Percentiles rank a stretch among this genome's conserved stretches.
Conservation (phyloP, 2,113 vertebrate genomes). For the Tympanuchus pallidicinctus region DNA sequence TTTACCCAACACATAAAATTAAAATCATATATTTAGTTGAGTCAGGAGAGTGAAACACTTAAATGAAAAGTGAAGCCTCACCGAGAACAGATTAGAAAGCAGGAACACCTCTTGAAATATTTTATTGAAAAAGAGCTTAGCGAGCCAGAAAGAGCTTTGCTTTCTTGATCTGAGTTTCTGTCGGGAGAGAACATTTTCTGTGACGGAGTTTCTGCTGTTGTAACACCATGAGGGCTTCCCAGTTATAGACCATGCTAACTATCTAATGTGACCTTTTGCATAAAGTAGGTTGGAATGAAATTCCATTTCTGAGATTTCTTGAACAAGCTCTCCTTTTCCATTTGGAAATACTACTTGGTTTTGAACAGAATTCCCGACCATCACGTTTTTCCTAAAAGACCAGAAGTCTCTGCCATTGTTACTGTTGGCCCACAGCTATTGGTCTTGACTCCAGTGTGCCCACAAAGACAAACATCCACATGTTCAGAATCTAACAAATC, state of each 20-base stretch:
- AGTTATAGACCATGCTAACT: background rate
- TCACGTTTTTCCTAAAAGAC: background rate
- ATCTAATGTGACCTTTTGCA: background rate
- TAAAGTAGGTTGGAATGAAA: background rate
- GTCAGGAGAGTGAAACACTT: background rate
- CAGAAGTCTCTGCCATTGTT: background rate
- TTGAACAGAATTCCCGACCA: fast-evolving
- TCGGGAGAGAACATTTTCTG: background rate
- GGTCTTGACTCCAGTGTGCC: fast-evolving
- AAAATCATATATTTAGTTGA: background rate
- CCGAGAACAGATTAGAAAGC: background rate
- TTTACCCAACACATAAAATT: background rate
- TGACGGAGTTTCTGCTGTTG: background rate
- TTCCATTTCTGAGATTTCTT: background rate
- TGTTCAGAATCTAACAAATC: background rate
- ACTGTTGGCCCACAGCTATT: background rate
- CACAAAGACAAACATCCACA: fast-evolving
- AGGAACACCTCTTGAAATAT: background rate
- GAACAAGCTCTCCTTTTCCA: background rate
- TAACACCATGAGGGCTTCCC: background rate
- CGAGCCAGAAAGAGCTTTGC: background rate
- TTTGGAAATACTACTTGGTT: background rate
- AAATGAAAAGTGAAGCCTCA: background rate
- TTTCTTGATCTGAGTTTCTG: background rate
- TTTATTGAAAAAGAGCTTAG: background rate